Evolutionary conservation across 2,113 vertebrate genomes (phyloP), one percentile per base, ranked within the genome.

Genomic region (Scortum barcoo): DNA sequence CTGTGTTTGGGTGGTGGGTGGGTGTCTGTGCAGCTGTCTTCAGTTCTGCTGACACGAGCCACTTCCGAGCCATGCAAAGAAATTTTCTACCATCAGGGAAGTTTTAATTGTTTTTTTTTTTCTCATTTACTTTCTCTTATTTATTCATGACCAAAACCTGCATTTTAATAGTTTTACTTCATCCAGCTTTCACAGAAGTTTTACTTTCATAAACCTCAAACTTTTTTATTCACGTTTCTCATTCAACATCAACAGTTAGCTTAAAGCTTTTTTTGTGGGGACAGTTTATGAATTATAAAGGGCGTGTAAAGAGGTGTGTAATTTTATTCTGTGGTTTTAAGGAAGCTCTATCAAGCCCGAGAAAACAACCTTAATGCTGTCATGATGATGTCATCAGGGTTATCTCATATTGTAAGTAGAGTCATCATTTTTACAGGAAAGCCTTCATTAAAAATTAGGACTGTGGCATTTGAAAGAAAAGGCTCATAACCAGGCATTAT

Each of bases 1-100:
- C 24, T 16, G 70, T 69, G 78, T 79, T 58, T n/a, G 22, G 13
- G 14, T 48, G 73, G 76, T 75, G 82, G 85, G 86, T 17, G 77
- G 60, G 24, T 8, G 81, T 56, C 57, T 48, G 40, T 62, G 57
- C 65, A 86, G 78, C 83, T 81, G 83, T 69, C 53, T 76, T 20
- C 48, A 65, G 66, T 19, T 57, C 26, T 51, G 42, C 57, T 42
- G 30, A 61, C 38, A 54, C 16, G 19, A 57, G 28, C 76, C 20
- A 33, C 26, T 17, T 72, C 28, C 14, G 44, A 57, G 57, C 65
- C 69, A 46, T 12, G 57, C 42, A 66, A 38, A 77, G 26, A 77
- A 11, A 24, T 30, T 24, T 36, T 33, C 28, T 20, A 4, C 74
- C 28, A 8, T 20, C 24, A 72, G 42, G 14, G 20, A 67, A 48